Conservation (phyloP, 2,113 vertebrate species). For the Copsychus sechellarum region DNA sequence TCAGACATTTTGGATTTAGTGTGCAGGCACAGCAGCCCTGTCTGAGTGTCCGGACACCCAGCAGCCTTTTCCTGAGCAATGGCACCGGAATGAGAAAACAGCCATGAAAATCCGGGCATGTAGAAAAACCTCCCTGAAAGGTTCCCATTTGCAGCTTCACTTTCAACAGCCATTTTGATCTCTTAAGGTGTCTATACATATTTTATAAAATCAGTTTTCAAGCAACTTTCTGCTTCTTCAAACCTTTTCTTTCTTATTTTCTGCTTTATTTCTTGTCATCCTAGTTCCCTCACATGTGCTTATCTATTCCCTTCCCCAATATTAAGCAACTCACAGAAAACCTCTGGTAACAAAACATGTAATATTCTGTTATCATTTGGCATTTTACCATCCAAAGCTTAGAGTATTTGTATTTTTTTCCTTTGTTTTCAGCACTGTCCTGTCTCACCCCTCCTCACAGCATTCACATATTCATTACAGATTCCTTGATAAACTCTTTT, state of each 20-base stretch:
- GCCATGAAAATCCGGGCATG: background rate
- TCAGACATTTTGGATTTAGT: constrained; percentile 60
- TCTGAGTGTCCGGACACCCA: background rate
- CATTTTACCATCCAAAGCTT: constrained; percentile 27
- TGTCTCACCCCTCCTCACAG: background rate
- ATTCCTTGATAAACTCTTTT: constrained; percentile 49
- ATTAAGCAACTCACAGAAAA: constrained; percentile 30
- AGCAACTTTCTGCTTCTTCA: background rate
- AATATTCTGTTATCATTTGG: constrained; percentile 47
- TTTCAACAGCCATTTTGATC: constrained; percentile 31
- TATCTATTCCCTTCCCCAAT: constrained; percentile 13
- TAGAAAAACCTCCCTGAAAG: background rate
- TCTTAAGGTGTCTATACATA: background rate
- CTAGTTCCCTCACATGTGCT: background rate
- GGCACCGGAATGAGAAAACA: background rate
- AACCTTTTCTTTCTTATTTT: background rate
- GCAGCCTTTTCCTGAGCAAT: background rate
- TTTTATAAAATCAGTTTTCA: background rate
- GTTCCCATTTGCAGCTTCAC: background rate
- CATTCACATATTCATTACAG: constrained; percentile 36
- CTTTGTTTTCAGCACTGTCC: constrained; percentile 41
- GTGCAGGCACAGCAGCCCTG: constrained; percentile 24
- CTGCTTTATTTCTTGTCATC: background rate
- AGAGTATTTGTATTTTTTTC: background rate
- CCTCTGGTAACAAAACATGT: constrained; percentile 18